Percentiles rank a stretch among this genome's conserved stretches.
These are phyloP conservation scores for Tychaedon coryphoeus DNA, from an alignment of 2,113 vertebrate species.

Conservation along the genomic window DNA sequence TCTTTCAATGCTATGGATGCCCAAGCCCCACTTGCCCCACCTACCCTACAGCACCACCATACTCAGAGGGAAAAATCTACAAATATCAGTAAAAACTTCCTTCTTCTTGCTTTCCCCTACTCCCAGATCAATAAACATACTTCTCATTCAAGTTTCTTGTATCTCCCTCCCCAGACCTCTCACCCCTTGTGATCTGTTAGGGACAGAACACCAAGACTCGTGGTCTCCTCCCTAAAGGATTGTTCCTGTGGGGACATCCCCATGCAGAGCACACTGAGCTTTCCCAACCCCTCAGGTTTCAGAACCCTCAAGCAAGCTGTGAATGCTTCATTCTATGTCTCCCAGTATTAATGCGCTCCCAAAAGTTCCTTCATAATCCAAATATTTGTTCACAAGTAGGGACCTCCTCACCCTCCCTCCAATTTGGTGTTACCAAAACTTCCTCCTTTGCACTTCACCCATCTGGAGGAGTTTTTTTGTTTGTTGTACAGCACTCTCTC, in stretches of 20 bases:
- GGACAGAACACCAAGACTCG: fast-evolving
- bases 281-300: not conserved
- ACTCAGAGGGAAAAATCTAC: not conserved
- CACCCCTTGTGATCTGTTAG: not conserved
- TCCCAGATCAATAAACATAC: fast-evolving
- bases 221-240: not conserved
- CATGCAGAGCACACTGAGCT: not conserved
- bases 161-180: not conserved
- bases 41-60: too few relatives aligned
- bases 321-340: not conserved
- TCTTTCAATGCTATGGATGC: fast-evolving
- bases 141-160: not conserved
- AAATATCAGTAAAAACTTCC: not conserved
- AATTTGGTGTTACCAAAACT: not conserved
- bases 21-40: not conserved
- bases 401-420: not conserved
- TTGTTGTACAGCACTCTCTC: not conserved
- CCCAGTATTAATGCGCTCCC: not conserved
- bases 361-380: not conserved
- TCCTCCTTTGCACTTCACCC: not conserved
- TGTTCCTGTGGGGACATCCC: not conserved
- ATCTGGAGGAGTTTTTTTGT: not conserved
- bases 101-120: not conserved
- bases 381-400: not conserved
- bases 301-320: not conserved